Conservation (phyloP, 2,888 invertebrate species). For the Plagodis dolabraria region DNA sequence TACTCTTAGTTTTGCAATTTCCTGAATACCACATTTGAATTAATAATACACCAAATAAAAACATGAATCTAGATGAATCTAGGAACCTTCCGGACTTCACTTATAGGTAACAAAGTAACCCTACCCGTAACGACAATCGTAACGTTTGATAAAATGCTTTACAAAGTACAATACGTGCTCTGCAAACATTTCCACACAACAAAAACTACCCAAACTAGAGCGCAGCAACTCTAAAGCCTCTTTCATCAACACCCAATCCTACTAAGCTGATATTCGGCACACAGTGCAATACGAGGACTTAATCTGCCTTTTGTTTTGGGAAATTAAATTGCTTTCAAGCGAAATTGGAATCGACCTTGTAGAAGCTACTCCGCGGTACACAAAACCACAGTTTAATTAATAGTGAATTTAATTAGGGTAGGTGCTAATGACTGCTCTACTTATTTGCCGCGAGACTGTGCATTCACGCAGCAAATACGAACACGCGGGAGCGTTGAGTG, state of each 20-base stretch:
- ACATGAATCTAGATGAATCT: too few species aligned
- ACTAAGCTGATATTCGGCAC: constrained; percentile 38
- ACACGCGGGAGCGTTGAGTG: too few species aligned
- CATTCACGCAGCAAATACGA: too few species aligned
- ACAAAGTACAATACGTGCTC: background rate
- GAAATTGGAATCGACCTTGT: constrained; percentile 61
- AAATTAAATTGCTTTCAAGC: constrained; percentile 73
- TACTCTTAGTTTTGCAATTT: too few species aligned
- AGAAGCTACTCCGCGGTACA: background rate
- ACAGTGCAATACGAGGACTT: constrained; percentile 56
- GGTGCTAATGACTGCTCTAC: too few species aligned
- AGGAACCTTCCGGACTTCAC: too few species aligned
- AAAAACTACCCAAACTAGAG: constrained; percentile 16
- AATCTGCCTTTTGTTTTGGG: constrained; percentile 69
- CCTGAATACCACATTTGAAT: too few species aligned
- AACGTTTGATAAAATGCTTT: too few species aligned
- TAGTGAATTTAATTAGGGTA: background rate
- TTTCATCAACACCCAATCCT: constrained; percentile 36
- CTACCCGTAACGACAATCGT: too few species aligned
- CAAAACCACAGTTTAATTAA: background rate
- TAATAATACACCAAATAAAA: too few species aligned
- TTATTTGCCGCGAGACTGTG: too few species aligned
- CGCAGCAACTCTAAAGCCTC: constrained; percentile 28
- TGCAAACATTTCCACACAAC: background rate
- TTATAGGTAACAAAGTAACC: too few species aligned